A percentile compares a stretch with the other conserved stretches of the same genome.
phyloP scores from a whole-genome alignment of 2,797 vertebrate genomes.

The Podarcis lilfordi region DNA sequence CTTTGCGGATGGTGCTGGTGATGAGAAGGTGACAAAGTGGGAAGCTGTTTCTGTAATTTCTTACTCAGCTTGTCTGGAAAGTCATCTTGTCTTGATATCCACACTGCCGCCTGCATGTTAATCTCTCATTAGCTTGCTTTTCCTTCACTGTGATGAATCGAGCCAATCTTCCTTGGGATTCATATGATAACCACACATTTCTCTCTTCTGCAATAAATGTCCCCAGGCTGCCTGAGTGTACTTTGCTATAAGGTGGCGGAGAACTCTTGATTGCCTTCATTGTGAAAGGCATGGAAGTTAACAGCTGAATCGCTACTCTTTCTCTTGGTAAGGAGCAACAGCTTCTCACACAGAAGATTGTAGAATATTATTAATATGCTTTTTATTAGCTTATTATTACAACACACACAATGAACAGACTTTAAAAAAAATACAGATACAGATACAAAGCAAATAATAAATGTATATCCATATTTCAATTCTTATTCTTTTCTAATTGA shows the following conservation, averaged over 20 bases:
- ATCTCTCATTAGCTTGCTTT: constrained; percentile 53
- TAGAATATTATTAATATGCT: not conserved
- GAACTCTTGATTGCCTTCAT: not conserved
- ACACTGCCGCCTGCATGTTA: constrained; percentile 38
- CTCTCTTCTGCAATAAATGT: constrained; percentile 44
- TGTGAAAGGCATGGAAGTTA: constrained; percentile 40
- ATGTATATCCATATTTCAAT: too few relatives aligned
- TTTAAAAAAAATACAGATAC: too few relatives aligned
- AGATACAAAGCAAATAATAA: too few relatives aligned
- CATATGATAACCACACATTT: constrained; percentile 21
- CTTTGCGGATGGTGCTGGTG: constrained; percentile 18
- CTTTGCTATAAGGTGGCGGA: constrained; percentile 10
- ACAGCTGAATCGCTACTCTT: constrained; percentile 51
- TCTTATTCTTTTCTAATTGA: too few relatives aligned
- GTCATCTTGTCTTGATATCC: constrained; percentile 44
- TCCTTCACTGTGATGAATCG: constrained; percentile 51
- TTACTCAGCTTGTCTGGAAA: constrained; percentile 52
- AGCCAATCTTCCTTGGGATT: constrained; percentile 54
- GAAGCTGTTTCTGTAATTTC: constrained; percentile 58
- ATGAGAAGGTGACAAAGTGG: constrained; percentile 52
- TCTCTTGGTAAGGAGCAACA: constrained; percentile 58
- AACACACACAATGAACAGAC: too few relatives aligned
- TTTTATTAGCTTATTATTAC: too few relatives aligned
- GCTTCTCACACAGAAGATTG: constrained; percentile 20
- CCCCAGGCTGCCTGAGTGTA: constrained; percentile 30